These are phyloP conservation scores for Elachura formosa DNA, from an alignment of 2,113 vertebrate species.

Conservation along the genomic window DNA sequence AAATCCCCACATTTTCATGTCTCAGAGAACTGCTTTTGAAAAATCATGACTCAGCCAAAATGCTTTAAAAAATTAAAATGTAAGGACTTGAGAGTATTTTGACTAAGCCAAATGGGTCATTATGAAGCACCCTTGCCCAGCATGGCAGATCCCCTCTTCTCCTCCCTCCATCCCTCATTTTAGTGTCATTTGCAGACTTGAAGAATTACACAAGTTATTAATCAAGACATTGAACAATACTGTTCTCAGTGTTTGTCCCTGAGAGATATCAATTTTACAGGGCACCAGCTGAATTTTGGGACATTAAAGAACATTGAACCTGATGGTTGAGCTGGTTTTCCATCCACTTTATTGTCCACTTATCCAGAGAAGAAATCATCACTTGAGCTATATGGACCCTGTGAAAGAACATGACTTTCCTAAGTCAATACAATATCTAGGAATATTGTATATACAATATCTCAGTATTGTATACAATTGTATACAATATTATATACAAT, in stretches of 20 bases:
- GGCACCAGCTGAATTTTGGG: neutral
- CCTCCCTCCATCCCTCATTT: accelerated
- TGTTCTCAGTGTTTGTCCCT: neutral
- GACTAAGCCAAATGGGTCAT: neutral
- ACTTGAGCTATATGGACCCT: neutral
- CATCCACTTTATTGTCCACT: neutral
- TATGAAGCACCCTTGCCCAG: neutral
- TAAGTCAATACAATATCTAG: neutral
- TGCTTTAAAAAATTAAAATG: neutral
- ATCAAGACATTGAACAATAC: neutral
- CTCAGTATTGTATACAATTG: too few relatives aligned
- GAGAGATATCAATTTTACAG: neutral
- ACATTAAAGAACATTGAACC: neutral
- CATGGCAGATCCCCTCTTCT: neutral
- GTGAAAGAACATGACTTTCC: neutral
- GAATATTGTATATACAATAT: too few relatives aligned
- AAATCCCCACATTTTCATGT: neutral
- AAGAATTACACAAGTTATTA: neutral
- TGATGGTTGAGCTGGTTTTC: neutral
- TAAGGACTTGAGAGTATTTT: neutral
- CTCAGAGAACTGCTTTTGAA: neutral
- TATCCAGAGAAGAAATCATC: neutral
- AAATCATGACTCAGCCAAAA: neutral
- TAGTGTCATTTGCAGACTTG: accelerated
- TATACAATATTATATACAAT: too few relatives aligned